These are phyloP conservation scores for Emys orbicularis DNA, from an alignment of 2,797 vertebrate genomes.

Conservation along the genomic window DNA sequence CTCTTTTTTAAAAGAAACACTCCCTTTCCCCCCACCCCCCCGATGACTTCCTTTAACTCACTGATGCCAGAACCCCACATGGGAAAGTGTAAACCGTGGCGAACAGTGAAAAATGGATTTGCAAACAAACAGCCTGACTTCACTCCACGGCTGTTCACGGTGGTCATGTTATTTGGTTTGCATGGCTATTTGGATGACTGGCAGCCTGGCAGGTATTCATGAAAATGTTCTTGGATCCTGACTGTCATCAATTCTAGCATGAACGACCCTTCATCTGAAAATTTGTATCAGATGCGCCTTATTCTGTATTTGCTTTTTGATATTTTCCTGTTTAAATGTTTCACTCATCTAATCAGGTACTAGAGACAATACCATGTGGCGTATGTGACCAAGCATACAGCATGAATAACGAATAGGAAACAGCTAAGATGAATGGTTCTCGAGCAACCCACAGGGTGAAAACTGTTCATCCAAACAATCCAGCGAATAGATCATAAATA, in stretches of 20 bases:
- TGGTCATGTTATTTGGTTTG: conserved; percentile 6
- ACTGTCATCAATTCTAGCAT: neutral
- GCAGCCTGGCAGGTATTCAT: neutral
- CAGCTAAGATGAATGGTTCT: neutral
- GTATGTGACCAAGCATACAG: neutral
- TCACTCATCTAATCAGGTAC: neutral
- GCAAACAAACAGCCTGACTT: conserved; percentile 48
- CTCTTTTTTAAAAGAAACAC: conserved; percentile 70
- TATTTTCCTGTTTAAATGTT: neutral
- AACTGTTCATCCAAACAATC: neutral
- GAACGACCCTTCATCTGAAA: neutral
- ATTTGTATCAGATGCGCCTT: neutral
- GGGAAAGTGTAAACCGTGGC: conserved; percentile 23
- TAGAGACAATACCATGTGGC: neutral
- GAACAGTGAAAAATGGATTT: conserved; percentile 20
- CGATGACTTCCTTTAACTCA: conserved; percentile 61
- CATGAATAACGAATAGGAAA: neutral
- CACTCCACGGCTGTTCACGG: neutral
- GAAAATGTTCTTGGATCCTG: neutral
- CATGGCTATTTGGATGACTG: conserved; percentile 1
- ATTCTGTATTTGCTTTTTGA: neutral
- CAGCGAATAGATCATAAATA: neutral
- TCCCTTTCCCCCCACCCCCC: conserved; percentile 38
- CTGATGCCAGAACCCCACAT: conserved; percentile 46
- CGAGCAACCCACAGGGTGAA: fast-evolving